These are phyloP conservation scores for Potorous gilbertii DNA, from an alignment of 2,797 vertebrate species.

Conservation along the genomic window DNA sequence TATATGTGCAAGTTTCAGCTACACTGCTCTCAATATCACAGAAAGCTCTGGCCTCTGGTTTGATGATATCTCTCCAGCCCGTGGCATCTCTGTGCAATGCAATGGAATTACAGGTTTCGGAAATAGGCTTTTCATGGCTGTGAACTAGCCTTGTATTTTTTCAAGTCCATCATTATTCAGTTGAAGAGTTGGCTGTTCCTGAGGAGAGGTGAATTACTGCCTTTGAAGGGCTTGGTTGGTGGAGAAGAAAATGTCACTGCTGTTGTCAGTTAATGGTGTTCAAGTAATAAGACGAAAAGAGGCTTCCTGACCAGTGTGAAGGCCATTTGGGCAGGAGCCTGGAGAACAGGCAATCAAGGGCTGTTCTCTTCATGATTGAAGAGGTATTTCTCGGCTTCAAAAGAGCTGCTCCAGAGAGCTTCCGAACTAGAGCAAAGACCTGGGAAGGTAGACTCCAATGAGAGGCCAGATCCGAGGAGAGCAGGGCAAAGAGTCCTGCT, in stretches of 20 bases:
- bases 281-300: constrained; percentile 60
- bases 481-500: background rate
- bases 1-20: background rate
- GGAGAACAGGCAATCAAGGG: constrained; percentile 55
- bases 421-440: constrained; percentile 56
- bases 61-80: constrained; percentile 49
- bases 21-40: constrained; percentile 45
- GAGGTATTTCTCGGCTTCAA: constrained; percentile 63
- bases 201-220: constrained; percentile 76
- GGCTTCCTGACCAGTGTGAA: constrained; percentile 60
- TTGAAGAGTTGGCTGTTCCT: constrained; percentile 76
- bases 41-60: background rate
- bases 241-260: constrained; percentile 70
- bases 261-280: constrained; percentile 74
- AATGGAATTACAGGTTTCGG: constrained; percentile 64
- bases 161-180: constrained; percentile 79
- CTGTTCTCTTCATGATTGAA: constrained; percentile 65
- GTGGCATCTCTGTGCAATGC: constrained; percentile 57
- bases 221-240: constrained; percentile 66
- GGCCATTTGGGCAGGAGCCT: constrained; percentile 55
- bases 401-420: constrained; percentile 64
- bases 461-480: constrained; percentile 54
- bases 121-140: constrained; percentile 62
- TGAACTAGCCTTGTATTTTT: constrained; percentile 62
- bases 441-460: constrained; percentile 39